Base-by-base conservation (phyloP, 2,797 vertebrate genomes). In the Takifugu ocellatus region DNA sequence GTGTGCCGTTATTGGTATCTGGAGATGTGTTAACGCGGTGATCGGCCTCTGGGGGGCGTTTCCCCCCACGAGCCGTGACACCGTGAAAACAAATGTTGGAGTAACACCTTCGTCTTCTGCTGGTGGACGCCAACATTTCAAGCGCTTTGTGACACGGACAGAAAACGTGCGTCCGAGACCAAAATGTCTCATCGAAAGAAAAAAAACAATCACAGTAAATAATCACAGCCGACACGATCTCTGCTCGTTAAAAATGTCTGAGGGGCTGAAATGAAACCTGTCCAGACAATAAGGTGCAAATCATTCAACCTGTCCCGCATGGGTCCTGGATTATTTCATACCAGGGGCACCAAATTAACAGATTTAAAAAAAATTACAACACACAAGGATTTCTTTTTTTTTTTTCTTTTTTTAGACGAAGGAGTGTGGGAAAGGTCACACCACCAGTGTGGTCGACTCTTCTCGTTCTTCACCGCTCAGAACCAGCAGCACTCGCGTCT, bases 401-500 rank as follows among this genome's bases (percentile, higher is more conserved):
- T 12, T 36, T 21, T 21, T 21, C 21, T 21, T 36, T 36, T 53
- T 62, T 71, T 55, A 26, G 58, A 82, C 39, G 49, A 69, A 56
- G 65, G 60, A 56, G 59, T 11, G 16, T 59, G 50, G 69, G 67
- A 71, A 62, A 64, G 56, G 54, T 72, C 56, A 39, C 4, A 10
- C 61, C 49, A 66, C 73, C 9, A 26, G 57, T 52, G 53, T 44
- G 50, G 73, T 14, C 2, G 12, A 66, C 61, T 55, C 29, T 1
- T 59, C 68, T 75, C 48, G 12, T 57, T 61, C 63, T 54, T 66
- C 55, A 43, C 25, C 25, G 44, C 66, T 61, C 66, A 43, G 7
- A 54, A 64, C 55, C 61, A 74, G 72, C 72, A 68, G 75, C 77
- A 68, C 77, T 78, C 68, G 76, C 80, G 67, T 84, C 71, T 58